phyloP scores from a whole-genome alignment of 2,888 invertebrate genomes.

The Harpalus rufipes region DNA sequence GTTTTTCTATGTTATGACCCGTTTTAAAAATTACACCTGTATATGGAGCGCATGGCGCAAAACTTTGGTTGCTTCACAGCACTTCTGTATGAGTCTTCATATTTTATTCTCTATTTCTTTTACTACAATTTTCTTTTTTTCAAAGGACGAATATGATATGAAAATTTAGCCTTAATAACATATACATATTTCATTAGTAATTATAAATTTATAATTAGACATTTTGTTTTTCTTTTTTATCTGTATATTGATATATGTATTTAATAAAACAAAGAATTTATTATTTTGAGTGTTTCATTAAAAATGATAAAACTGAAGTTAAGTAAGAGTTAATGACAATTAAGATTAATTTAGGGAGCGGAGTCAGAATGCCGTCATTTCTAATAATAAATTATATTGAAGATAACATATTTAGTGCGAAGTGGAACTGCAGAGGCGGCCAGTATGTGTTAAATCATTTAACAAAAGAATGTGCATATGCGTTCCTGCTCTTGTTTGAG shows the following conservation, averaged over 20 bases:
- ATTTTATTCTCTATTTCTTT: too few species aligned
- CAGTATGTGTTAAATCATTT: constrained; percentile 58
- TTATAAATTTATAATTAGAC: not conserved
- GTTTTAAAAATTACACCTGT: too few species aligned
- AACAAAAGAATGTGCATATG: constrained; percentile 50
- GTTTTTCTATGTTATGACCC: too few species aligned
- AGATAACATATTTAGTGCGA: constrained; percentile 59
- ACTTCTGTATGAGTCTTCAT: too few species aligned
- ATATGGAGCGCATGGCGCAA: too few species aligned
- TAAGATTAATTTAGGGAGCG: constrained; percentile 51
- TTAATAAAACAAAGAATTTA: not conserved
- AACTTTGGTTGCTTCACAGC: too few species aligned
- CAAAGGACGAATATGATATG: too few species aligned
- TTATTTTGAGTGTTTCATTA: not conserved
- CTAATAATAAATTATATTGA: constrained; percentile 56
- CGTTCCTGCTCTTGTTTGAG: constrained; percentile 22
- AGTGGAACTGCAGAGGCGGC: constrained; percentile 37
- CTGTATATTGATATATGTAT: not conserved
- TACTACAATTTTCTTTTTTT: too few species aligned
- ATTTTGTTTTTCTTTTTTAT: not conserved
- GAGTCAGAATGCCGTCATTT: constrained; percentile 38
- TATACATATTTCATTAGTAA: too few species aligned
- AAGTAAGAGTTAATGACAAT: constrained; percentile 13
- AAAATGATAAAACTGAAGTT: not conserved
- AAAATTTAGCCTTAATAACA: too few species aligned